Percentiles rank a stretch among this genome's conserved stretches.
These are phyloP conservation scores for Oscheius sp. DNA, from an alignment of 2,888 invertebrate species.

Conservation along the genomic window DNA sequence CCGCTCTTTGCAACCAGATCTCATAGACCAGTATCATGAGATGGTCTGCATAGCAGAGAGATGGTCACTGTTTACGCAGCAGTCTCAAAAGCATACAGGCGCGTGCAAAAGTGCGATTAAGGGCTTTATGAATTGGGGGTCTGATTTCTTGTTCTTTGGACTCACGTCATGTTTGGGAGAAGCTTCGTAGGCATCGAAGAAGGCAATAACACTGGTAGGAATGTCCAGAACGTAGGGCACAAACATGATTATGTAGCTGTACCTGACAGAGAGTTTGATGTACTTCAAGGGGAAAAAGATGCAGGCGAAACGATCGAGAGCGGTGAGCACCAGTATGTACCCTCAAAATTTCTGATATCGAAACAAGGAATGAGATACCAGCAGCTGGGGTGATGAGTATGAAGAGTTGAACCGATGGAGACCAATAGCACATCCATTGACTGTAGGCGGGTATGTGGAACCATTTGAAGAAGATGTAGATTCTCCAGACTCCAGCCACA, in stretches of 20 bases:
- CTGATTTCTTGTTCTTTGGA: too few species aligned
- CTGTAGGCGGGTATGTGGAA: slow-evolving; percentile 45
- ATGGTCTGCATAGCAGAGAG: too few species aligned
- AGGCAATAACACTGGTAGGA: slow-evolving; percentile 43
- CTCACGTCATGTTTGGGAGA: slow-evolving; percentile 7
- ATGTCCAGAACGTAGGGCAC: slow-evolving; percentile 44
- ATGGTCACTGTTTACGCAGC: too few species aligned
- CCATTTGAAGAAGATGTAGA: slow-evolving; percentile 38
- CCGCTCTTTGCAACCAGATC: too few species aligned
- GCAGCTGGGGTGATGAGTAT: slow-evolving; percentile 53
- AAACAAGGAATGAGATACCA: slow-evolving; percentile 19
- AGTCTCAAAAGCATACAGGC: background rate
- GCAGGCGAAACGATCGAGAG: slow-evolving; percentile 53
- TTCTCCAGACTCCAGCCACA: slow-evolving; percentile 46
- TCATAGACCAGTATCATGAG: too few species aligned
- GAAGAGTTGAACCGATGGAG: slow-evolving; percentile 50
- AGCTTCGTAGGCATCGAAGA: slow-evolving; percentile 22
- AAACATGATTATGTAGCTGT: slow-evolving; percentile 49
- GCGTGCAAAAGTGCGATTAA: background rate
- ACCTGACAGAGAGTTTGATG: slow-evolving; percentile 46
- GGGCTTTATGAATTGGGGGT: too few species aligned
- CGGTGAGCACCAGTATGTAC: slow-evolving; percentile 41
- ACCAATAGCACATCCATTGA: slow-evolving; percentile 47
- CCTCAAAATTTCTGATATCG: slow-evolving; percentile 9
- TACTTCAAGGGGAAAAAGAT: slow-evolving; percentile 55